These are phyloP conservation scores for Brachirus orientalis DNA, from an alignment of 2,113 vertebrate genomes.

Conservation along the genomic window DNA sequence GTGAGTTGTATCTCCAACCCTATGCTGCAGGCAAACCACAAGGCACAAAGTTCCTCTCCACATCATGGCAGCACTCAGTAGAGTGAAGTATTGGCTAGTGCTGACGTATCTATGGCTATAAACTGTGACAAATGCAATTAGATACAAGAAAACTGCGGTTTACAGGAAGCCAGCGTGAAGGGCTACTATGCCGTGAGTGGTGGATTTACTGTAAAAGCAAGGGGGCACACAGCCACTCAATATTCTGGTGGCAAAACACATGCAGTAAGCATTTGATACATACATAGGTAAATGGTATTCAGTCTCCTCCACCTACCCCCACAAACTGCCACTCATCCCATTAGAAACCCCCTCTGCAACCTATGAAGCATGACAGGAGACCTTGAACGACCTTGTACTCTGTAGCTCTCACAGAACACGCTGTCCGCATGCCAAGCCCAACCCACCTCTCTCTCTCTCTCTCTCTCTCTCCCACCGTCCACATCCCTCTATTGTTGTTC, in stretches of 20 bases:
- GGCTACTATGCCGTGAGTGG: no score
- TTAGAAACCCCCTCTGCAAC: no score
- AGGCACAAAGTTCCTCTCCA: slow-evolving; percentile 24
- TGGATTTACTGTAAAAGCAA: neutral
- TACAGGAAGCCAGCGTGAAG: slow-evolving; percentile 12
- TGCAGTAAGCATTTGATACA: neutral
- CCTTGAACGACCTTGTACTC: slow-evolving; percentile 74
- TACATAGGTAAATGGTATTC: slow-evolving; percentile 4
- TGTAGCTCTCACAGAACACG: slow-evolving; percentile 43
- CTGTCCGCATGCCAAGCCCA: slow-evolving; percentile 53
- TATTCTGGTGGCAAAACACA: neutral
- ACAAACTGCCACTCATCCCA: no score
- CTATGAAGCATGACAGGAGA: slow-evolving; percentile 52
- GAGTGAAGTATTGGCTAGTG: slow-evolving; percentile 25
- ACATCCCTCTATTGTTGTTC: slow-evolving; percentile 18
- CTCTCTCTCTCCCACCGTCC: neutral
- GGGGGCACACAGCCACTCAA: neutral
- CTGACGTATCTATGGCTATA: slow-evolving; percentile 44
- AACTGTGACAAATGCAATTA: slow-evolving; percentile 69
- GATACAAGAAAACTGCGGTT: slow-evolving; percentile 43
- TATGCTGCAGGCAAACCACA: no score
- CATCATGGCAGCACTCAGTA: slow-evolving; percentile 25
- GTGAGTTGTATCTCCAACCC: no score
- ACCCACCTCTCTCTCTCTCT: slow-evolving; percentile 37
- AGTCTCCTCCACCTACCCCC: no score